A percentile compares a stretch with the other conserved stretches of the same genome.
Conservation (phyloP, 1,140 invertebrate species). For the Micrasema longulum region DNA sequence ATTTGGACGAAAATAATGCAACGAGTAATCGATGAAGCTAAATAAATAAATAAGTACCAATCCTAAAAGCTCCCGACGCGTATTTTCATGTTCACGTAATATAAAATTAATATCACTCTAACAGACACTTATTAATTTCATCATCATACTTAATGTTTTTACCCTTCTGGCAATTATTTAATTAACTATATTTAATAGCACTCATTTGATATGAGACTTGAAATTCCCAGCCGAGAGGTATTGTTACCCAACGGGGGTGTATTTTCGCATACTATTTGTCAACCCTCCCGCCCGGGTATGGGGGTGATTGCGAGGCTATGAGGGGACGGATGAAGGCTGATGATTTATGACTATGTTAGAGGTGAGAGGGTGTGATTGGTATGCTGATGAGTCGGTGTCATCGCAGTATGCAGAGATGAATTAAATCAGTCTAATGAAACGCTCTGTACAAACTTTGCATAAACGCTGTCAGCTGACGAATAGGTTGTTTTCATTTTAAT, state of each 20-base stretch:
- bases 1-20: too few species aligned
- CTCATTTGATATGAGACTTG: slow-evolving; percentile 33
- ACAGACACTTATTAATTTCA: slow-evolving; percentile 18
- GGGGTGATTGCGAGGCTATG: not conserved
- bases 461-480: too few species aligned
- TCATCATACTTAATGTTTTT: slow-evolving; percentile 19
- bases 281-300: not conserved
- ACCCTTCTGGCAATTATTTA: slow-evolving; percentile 38
- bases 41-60: too few species aligned
- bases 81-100: not conserved
- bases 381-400: slow-evolving; percentile 32
- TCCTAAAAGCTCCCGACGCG: too few species aligned
- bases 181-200: slow-evolving; percentile 29
- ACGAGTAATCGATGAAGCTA: too few species aligned
- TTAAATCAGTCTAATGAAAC: slow-evolving; percentile 34
- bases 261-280: slow-evolving; percentile 32
- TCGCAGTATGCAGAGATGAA: slow-evolving; percentile 27
- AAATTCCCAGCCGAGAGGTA: slow-evolving; percentile 27
- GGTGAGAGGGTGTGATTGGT: slow-evolving; percentile 39
- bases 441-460: slow-evolving; percentile 15
- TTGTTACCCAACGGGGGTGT: slow-evolving; percentile 22
- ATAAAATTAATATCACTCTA: slow-evolving; percentile 1
- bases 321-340: slow-evolving; percentile 9
- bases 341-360: slow-evolving; percentile 35
- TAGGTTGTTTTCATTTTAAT: too few species aligned